A percentile compares a stretch with the other conserved stretches of the same genome.
These are phyloP conservation scores for Harmothoe impar DNA, from an alignment of 2,888 invertebrate species.

Conservation along the genomic window DNA sequence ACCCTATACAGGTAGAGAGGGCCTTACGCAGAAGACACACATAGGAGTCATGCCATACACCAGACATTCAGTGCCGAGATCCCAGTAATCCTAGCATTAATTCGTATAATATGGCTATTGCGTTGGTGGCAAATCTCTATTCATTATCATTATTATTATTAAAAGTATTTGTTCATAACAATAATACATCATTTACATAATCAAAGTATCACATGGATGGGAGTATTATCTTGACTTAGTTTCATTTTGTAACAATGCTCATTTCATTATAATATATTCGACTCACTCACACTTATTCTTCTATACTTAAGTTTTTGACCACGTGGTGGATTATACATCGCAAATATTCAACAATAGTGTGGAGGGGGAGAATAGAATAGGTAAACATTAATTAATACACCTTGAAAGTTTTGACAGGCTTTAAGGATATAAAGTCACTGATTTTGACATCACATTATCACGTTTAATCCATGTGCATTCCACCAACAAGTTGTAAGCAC, in stretches of 20 bases:
- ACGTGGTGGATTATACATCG: not conserved
- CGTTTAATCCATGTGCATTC: slow-evolving; percentile 7
- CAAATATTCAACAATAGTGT: not conserved
- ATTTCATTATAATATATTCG: no score
- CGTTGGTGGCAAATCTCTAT: no score
- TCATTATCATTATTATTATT: not conserved
- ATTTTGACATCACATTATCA: slow-evolving; percentile 52
- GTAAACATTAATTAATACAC: no score
- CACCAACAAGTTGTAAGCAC: slow-evolving; percentile 18
- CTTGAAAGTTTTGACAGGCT: not conserved
- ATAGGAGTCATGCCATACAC: not conserved
- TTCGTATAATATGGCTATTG: no score
- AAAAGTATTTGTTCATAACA: not conserved
- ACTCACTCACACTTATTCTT: no score
- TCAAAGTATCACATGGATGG: slow-evolving; percentile 20
- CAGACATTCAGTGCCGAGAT: not conserved
- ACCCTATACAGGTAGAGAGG: not conserved
- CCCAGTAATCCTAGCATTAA: no score
- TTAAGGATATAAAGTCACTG: not conserved
- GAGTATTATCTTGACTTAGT: slow-evolving; percentile 20
- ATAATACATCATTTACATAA: not conserved
- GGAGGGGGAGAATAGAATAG: not conserved
- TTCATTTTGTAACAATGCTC: not conserved
- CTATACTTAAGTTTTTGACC: not conserved
- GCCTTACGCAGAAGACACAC: not conserved